Conservation (phyloP, 2,113 vertebrate species). For the Mobula hypostoma region DNA sequence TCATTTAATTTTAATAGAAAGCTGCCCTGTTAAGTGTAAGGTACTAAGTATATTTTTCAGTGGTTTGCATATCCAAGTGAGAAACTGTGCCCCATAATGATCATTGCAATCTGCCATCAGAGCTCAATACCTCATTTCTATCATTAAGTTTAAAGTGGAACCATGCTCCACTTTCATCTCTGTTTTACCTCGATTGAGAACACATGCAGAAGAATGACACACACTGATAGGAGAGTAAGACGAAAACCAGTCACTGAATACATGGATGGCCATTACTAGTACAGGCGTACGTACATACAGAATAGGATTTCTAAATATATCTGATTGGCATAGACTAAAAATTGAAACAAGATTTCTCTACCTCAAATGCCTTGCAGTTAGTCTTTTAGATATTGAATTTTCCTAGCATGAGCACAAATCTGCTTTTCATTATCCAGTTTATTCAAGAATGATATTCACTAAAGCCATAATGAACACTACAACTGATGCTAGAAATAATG, state of each 20-base stretch:
- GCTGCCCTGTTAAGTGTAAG: background rate
- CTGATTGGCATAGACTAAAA: slow-evolving; percentile 28
- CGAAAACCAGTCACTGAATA: background rate
- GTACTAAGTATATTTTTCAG: background rate
- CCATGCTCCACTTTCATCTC: background rate
- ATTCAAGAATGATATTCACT: slow-evolving; percentile 3
- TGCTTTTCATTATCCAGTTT: slow-evolving; percentile 26
- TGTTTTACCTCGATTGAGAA: slow-evolving; percentile 1
- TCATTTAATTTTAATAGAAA: background rate
- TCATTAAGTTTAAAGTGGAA: slow-evolving; percentile 1
- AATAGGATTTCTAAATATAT: slow-evolving; percentile 15
- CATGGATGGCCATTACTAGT: background rate
- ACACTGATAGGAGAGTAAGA: background rate
- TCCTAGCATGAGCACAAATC: background rate
- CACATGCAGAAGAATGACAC: background rate
- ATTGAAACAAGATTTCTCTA: slow-evolving; percentile 29
- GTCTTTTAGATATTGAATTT: slow-evolving; percentile 7
- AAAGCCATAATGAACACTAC: background rate
- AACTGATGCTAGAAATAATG: background rate
- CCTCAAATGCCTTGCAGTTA: slow-evolving; percentile 3
- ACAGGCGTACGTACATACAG: background rate
- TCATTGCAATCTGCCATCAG: background rate
- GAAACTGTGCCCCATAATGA: background rate
- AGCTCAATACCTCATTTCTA: background rate
- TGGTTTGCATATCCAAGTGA: background rate